Evolutionary conservation across 2,888 invertebrate species (phyloP), one percentile per base, ranked within the genome.

Genomic region (Monopis laevigella): DNA sequence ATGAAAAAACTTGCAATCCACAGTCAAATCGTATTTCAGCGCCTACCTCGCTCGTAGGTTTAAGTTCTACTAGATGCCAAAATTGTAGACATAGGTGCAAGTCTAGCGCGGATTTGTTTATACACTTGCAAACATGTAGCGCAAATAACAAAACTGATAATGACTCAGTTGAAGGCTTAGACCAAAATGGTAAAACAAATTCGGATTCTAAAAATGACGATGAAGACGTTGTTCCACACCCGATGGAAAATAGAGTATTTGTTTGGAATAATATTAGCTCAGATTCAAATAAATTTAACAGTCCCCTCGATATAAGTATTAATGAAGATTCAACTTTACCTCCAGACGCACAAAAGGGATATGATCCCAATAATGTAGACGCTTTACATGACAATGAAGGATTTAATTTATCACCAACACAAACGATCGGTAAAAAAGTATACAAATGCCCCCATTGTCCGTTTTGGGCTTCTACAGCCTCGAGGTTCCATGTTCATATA

Each of bases 391-490:
- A 75, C 14, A 71, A 64, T 81, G 83, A 86, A 82, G 64, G 82
- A 59, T 58, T 87, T 86, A 63, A 86, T 52, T 82, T 87, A 40
- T 83, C 84, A 40, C 84, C 88, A 10, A 74, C 71, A 46, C 83
- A 84, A 59, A 86, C 86, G 3, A 83, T 85, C 10, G 84, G 88
- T 42, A 88, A 88, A 58, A 86, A 90, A 66, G 94, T 94, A 39
- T 96, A 93, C 73, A 92, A 93, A 71, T 96, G 95, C 65, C 94
- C 95, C 1, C 92, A 93, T 64, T 96, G 95, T 66, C 86, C 90
- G 42, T 95, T 95, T 66, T 94, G 93, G 91, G 93, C 95, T 4
- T 91, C 93, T 8, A 95, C 95, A 10, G 94, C 95, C 7, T 94
- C 94, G 16, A 85, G 95, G 46, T 96, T 96, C 67, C 95, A 95